Conservation (phyloP, 2,113 vertebrate genomes). For the Rhabdomys dilectus region DNA sequence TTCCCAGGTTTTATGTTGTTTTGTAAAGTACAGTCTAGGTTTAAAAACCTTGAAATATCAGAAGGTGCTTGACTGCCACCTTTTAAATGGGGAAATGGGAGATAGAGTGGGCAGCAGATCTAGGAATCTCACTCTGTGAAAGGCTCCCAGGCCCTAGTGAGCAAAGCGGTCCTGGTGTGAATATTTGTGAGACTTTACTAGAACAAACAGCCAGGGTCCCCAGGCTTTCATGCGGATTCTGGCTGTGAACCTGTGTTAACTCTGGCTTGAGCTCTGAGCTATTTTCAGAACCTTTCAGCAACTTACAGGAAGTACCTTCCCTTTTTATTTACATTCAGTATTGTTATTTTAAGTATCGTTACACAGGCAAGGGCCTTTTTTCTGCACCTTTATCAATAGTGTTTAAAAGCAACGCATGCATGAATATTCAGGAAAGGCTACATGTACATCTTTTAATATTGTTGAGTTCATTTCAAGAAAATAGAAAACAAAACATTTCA, state of each 20-base stretch:
- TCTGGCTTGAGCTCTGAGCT: conserved; percentile 81
- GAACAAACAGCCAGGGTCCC: conserved; percentile 78
- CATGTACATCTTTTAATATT: neutral
- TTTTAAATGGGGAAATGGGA: conserved; percentile 37
- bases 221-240: conserved; percentile 85
- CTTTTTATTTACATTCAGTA: conserved; percentile 79
- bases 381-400: conserved; percentile 33
- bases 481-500: neutral
- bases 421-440: conserved; percentile 7
- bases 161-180: conserved; percentile 68
- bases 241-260: conserved; percentile 81
- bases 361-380: conserved; percentile 44
- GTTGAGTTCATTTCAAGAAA: conserved; percentile 59
- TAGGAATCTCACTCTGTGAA: conserved; percentile 23
- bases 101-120: neutral
- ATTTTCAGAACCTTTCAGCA: conserved; percentile 84
- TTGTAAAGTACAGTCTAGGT: conserved; percentile 58
- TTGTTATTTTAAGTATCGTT: conserved; percentile 78
- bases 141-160: conserved; percentile 57
- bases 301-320: conserved; percentile 83
- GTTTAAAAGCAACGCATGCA: conserved; percentile 37
- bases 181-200: conserved; percentile 83
- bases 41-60: conserved; percentile 51
- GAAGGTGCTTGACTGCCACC: neutral
- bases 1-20: conserved; percentile 50